phyloP scores from a whole-genome alignment of 2,113 vertebrate genomes.

The Chionodraco myersi region DNA sequence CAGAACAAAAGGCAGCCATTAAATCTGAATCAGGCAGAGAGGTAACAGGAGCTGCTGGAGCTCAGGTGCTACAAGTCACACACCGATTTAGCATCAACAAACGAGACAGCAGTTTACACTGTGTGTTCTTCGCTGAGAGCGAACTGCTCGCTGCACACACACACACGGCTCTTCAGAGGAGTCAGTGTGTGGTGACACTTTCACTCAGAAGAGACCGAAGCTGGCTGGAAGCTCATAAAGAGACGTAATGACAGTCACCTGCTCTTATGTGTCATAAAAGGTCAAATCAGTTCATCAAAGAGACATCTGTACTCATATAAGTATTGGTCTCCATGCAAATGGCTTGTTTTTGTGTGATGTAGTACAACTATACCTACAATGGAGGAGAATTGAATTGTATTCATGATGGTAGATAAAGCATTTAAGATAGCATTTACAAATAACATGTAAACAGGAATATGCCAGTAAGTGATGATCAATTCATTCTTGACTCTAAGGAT shows the following conservation, averaged over 20 bases:
- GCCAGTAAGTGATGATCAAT: too few relatives aligned
- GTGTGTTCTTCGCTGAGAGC: slow-evolving; percentile 9
- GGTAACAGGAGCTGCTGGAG: slow-evolving; percentile 73
- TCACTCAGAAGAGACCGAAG: slow-evolving; percentile 19
- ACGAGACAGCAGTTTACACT: slow-evolving; percentile 26
- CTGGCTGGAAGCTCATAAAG: slow-evolving; percentile 6
- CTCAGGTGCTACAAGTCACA: slow-evolving; percentile 72
- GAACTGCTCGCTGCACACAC: slow-evolving; percentile 45
- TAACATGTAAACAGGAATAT: too few relatives aligned
- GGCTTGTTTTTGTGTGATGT: too few relatives aligned
- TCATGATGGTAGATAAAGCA: background rate
- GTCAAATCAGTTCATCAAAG: background rate
- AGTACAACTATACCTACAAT: too few relatives aligned
- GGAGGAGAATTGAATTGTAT: too few relatives aligned
- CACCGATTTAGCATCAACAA: slow-evolving; percentile 64
- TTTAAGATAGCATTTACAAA: background rate
- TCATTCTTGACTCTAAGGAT: too few relatives aligned
- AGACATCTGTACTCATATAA: too few relatives aligned
- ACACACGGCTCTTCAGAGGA: background rate
- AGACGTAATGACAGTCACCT: background rate
- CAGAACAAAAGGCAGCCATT: slow-evolving; percentile 66
- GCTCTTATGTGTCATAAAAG: slow-evolving; percentile 6
- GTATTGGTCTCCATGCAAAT: too few relatives aligned
- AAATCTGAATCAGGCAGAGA: slow-evolving; percentile 43
- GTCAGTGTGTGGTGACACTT: slow-evolving; percentile 40